These are phyloP conservation scores for Pluvianellus socialis DNA, from an alignment of 2,113 vertebrate species.

Conservation along the genomic window DNA sequence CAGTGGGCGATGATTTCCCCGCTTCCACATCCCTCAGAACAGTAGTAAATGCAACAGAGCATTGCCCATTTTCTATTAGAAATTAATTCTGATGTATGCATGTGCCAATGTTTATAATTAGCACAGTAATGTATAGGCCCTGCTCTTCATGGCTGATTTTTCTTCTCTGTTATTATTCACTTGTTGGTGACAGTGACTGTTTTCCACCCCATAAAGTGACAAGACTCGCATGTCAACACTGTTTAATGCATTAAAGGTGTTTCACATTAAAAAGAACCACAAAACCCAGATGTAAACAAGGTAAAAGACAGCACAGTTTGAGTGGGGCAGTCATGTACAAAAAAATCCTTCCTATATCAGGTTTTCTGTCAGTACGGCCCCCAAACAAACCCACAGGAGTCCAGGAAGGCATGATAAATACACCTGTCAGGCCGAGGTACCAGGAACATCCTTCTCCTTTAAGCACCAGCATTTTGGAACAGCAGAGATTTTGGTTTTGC, in stretches of 20 bases:
- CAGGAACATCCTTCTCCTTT: neutral
- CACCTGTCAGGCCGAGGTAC: neutral
- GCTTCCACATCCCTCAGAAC: neutral
- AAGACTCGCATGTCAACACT: neutral
- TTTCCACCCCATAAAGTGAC: constrained; percentile 20
- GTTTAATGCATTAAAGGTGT: neutral
- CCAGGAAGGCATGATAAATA: neutral
- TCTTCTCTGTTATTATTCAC: neutral
- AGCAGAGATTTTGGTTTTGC: neutral
- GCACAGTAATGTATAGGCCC: neutral
- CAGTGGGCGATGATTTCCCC: neutral
- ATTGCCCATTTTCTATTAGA: neutral
- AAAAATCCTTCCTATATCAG: neutral
- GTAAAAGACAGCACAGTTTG: neutral
- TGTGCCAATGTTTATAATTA: constrained; percentile 27
- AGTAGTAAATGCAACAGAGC: neutral
- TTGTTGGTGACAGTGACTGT: constrained; percentile 16
- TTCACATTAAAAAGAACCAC: neutral
- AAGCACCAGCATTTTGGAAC: neutral
- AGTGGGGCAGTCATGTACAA: neutral
- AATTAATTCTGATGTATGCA: constrained; percentile 18
- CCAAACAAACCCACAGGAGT: neutral
- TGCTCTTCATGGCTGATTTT: constrained; percentile 22
- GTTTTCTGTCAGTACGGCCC: neutral
- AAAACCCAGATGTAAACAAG: neutral